Conservation (phyloP, 1,140 invertebrate species). For the Halictus rubicundus region DNA sequence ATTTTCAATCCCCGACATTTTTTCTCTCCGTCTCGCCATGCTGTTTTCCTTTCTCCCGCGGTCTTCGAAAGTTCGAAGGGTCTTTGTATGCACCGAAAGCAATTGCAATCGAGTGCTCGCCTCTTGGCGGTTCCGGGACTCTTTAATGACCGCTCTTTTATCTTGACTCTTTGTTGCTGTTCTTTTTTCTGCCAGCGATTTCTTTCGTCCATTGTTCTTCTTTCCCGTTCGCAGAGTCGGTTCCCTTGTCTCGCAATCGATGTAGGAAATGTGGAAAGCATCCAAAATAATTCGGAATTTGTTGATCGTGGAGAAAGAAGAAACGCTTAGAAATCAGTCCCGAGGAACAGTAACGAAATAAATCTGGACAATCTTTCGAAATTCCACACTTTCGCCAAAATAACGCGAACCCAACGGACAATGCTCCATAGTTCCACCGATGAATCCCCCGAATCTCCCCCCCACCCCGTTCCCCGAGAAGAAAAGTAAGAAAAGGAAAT, state of each 20-base stretch:
- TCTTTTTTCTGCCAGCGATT: neutral
- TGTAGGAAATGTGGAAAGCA: no score
- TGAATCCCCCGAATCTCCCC: neutral
- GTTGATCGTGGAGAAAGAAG: no score
- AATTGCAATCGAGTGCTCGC: slow-evolving; percentile 61
- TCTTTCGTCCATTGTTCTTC: neutral
- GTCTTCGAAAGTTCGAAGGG: slow-evolving; percentile 9
- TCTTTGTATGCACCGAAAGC: slow-evolving; percentile 45
- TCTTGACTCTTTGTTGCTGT: neutral
- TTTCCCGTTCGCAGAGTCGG: no score
- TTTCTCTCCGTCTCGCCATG: neutral
- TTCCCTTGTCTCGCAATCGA: no score
- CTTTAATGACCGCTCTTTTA: slow-evolving; percentile 50
- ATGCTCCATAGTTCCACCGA: neutral
- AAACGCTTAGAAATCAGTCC: no score
- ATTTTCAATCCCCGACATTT: slow-evolving; percentile 19
- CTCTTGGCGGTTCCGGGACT: slow-evolving; percentile 38
- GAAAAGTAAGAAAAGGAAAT: slow-evolving; percentile 15
- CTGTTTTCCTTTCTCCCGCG: no score
- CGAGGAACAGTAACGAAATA: no score
- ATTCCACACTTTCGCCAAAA: no score
- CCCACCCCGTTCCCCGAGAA: neutral
- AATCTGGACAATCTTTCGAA: no score
- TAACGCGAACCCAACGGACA: no score
- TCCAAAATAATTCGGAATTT: no score